These are phyloP conservation scores for Tachycineta bicolor DNA, from an alignment of 2,113 vertebrate species.

Conservation along the genomic window DNA sequence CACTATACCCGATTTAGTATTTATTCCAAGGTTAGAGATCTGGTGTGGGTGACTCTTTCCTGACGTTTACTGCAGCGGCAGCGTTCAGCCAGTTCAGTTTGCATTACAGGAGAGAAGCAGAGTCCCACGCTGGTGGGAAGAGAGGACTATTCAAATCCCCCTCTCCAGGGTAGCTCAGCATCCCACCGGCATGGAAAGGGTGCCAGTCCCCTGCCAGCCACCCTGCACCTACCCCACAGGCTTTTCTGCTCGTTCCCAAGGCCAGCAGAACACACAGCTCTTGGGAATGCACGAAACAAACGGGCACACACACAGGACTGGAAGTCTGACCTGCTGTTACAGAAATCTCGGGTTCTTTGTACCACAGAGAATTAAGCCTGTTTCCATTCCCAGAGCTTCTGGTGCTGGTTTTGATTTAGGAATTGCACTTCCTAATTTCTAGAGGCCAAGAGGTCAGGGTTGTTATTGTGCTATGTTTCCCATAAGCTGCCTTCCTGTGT, in stretches of 20 bases:
- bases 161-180: background rate
- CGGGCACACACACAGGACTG: fast-evolving
- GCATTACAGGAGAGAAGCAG: background rate
- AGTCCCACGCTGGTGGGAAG: background rate
- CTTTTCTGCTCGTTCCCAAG: background rate
- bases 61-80: background rate
- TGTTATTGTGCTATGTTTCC: slow-evolving; percentile 48
- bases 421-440: slow-evolving; percentile 45
- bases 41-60: background rate
- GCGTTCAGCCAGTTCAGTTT: fast-evolving
- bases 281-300: background rate
- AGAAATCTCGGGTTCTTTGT: background rate
- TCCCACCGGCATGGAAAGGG: background rate
- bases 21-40: background rate
- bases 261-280: background rate
- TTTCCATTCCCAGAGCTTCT: slow-evolving; percentile 55
- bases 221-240: background rate
- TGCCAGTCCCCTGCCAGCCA: background rate
- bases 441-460: background rate
- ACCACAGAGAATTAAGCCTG: background rate
- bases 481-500: slow-evolving; percentile 2
- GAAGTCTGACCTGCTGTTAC: background rate
- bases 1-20: background rate
- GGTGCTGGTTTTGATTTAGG: slow-evolving; percentile 47
- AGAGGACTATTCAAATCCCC: background rate